Evolutionary conservation across 2,888 invertebrate species (phyloP).

Genomic region (Catocala sponsa): DNA sequence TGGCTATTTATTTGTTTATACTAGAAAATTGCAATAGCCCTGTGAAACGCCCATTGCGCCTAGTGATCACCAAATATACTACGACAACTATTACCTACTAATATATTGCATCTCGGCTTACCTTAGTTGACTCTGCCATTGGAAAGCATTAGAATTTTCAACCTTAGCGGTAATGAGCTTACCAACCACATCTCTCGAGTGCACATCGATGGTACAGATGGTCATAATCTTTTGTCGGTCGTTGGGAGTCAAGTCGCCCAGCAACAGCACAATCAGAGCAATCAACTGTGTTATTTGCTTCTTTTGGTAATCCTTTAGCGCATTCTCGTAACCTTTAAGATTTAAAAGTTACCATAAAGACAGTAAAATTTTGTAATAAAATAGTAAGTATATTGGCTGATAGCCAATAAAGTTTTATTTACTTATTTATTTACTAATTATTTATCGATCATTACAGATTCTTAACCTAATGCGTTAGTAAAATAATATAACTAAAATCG

Average conservation of each 20-base stretch:
- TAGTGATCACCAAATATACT: too few relatives aligned
- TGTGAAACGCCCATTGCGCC: too few relatives aligned
- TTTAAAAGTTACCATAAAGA: not conserved
- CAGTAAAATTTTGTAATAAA: not conserved
- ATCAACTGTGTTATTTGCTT: constrained; percentile 96
- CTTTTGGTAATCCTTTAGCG: constrained; percentile 96
- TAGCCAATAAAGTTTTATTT: too few relatives aligned
- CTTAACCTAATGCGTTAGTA: too few relatives aligned
- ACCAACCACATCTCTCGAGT: constrained; percentile 97
- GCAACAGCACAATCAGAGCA: constrained; percentile 93
- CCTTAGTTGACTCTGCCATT: constrained; percentile 97
- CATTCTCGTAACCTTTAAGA: constrained; percentile 93
- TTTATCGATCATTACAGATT: too few relatives aligned
- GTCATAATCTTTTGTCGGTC: constrained; percentile 99
- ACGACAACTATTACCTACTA: too few relatives aligned
- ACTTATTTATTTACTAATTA: too few relatives aligned
- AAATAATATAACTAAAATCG: too few relatives aligned
- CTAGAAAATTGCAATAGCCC: too few relatives aligned
- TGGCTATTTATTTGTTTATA: too few relatives aligned
- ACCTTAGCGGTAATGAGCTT: constrained; percentile 95
- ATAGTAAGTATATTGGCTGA: too few relatives aligned
- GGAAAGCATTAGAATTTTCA: constrained; percentile 93
- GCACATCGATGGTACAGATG: constrained; percentile 98
- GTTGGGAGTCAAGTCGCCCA: constrained; percentile 93
- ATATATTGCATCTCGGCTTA: constrained; percentile 29